Base-by-base conservation (phyloP, 2,888 invertebrate species). In the Cartodere bifasciata region DNA sequence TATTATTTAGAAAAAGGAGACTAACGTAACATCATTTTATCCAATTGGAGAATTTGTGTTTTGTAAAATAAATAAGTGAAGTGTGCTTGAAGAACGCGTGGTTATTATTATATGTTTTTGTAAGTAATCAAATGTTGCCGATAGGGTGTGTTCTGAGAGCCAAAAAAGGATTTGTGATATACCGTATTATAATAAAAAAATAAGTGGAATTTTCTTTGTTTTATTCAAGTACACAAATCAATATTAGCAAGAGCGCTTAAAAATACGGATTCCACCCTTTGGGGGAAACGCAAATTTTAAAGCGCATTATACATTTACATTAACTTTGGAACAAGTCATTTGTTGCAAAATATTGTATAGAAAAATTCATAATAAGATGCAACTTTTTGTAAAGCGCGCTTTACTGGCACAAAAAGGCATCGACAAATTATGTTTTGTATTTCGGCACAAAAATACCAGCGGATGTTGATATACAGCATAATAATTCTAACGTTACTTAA, bases 81-180 rank as follows among this genome's bases (percentile, higher is more conserved):
- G 56, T 44, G 50, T 55, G 56, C 46, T 50, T 48, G 50, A 44
- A 44, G 44, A 41, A 50, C 49, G 55, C 42, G 39, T 47, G 51
- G 35, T 36, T 47, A 56, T 47, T 52, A 52, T 53, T 54, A 51
- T 43, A 53, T 53, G 53, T 55, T 56, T 52, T 55, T 53, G 47
- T 52, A 54, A 56, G 48, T 53, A 53, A 49, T 50, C 47, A 50
- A 50, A 53, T 56, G 52, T 54, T 54, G 51, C 50, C 45, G 67
- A 67, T 68, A 67, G 69, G 60, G 70, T 71, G 71, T 71, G 72
- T 70, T 68, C 55, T 58, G 68, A 70, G 68, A 71, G 70, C 72
- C 72, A 72, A 73, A 72, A n/a, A 72, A 72, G 70, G 72, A 72
- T 72, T 72, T 73, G 73, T 73, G 73, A 73, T 73, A 72, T 62